phyloP scores from a whole-genome alignment of 2,888 invertebrate genomes.

The Coremacera marginata region DNA sequence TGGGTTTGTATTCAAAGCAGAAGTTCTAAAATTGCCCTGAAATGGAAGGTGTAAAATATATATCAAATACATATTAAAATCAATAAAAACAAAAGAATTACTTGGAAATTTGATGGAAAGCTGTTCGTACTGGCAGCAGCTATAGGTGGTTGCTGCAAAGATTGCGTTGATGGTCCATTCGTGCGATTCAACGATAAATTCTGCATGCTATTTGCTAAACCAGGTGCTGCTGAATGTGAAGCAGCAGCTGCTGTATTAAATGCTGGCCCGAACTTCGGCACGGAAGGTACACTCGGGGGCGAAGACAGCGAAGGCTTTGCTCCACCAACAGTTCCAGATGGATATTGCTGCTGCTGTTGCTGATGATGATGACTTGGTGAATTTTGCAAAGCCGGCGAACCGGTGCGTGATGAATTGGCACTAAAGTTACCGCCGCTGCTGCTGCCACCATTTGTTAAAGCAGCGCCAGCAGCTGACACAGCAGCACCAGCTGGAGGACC shows the following conservation, averaged over 20 bases:
- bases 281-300: slow-evolving; percentile 7
- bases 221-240: slow-evolving; percentile 39
- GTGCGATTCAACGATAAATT: slow-evolving; percentile 54
- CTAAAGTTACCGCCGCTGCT: slow-evolving; percentile 49
- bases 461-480: slow-evolving; percentile 8
- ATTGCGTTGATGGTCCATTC: slow-evolving; percentile 45
- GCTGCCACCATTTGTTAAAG: slow-evolving; percentile 54
- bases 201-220: slow-evolving; percentile 55
- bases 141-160: slow-evolving; percentile 12
- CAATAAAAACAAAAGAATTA: not conserved
- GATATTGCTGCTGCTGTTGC: slow-evolving; percentile 35
- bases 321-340: not conserved
- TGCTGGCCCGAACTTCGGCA: slow-evolving; percentile 26
- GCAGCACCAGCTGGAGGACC: slow-evolving; percentile 44
- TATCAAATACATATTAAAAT: not conserved
- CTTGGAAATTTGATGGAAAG: slow-evolving; percentile 31
- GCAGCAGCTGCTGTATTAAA: slow-evolving; percentile 42
- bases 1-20: slow-evolving; percentile 50
- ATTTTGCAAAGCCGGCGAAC: slow-evolving; percentile 57
- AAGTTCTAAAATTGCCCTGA: slow-evolving; percentile 54
- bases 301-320: not conserved
- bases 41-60: not conserved
- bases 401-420: slow-evolving; percentile 66
- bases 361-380: slow-evolving; percentile 30
- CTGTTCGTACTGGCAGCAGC: slow-evolving; percentile 22